These are phyloP conservation scores for Ichneumon xanthorius DNA, from an alignment of 2,888 invertebrate species.

Conservation along the genomic window DNA sequence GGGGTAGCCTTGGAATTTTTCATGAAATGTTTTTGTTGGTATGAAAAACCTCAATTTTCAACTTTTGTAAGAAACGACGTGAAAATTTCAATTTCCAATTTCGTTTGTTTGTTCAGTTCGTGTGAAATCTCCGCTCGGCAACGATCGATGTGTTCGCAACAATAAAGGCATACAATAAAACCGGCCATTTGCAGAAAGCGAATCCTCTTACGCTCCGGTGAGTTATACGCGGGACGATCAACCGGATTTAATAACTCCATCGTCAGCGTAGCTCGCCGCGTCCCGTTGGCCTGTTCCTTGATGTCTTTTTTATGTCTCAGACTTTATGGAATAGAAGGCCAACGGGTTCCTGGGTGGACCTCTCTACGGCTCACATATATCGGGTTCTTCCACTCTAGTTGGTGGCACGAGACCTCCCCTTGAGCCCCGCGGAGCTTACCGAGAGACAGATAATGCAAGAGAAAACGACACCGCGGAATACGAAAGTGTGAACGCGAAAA, in stretches of 20 bases:
- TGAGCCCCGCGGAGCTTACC: background rate
- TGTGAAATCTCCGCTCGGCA: background rate
- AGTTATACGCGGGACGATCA: constrained; percentile 26
- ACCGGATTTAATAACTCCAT: constrained; percentile 44
- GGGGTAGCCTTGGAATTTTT: no score
- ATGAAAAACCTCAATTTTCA: no score
- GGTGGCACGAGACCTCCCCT: background rate
- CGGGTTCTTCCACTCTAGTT: constrained; percentile 54
- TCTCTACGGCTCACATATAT: constrained; percentile 8
- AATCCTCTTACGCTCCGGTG: constrained; percentile 29
- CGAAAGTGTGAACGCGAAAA: constrained; percentile 1
- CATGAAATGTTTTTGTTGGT: no score
- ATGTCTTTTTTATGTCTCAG: constrained; percentile 42
- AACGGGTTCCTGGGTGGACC: background rate
- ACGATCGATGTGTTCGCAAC: background rate
- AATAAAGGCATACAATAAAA: background rate
- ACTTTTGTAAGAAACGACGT: no score
- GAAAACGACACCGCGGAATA: background rate
- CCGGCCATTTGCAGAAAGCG: constrained; percentile 4
- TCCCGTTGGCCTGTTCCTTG: constrained; percentile 28
- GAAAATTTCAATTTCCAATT: no score
- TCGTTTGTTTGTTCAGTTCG: background rate
- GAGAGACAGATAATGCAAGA: constrained; percentile 31
- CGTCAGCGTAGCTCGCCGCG: background rate
- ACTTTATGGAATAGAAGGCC: constrained; percentile 28